Conservation (phyloP, 2,888 invertebrate species). For the Strigamia transsilvanica region DNA sequence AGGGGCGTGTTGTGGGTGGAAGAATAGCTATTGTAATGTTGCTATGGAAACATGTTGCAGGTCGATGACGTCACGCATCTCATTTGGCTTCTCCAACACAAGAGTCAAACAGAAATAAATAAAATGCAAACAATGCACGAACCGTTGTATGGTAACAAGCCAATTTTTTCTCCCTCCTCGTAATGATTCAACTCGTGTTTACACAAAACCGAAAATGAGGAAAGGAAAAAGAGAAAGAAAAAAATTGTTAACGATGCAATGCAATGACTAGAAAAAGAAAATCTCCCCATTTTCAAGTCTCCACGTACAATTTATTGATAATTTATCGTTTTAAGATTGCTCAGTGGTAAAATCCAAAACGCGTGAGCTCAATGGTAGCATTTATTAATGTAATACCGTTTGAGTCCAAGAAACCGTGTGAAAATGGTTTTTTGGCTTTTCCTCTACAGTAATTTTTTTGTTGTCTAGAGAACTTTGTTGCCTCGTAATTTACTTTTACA, state of each 20-base stretch:
- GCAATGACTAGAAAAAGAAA: background rate
- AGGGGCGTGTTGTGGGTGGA: conserved; percentile 49
- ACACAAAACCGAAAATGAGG: conserved; percentile 27
- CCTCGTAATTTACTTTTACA: conserved; percentile 46
- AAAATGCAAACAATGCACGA: conserved; percentile 46
- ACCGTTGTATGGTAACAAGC: conserved; percentile 27
- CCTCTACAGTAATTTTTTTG: conserved; percentile 10
- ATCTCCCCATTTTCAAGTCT: background rate
- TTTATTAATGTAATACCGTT: conserved; percentile 24
- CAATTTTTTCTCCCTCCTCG: background rate
- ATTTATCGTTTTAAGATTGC: conserved; percentile 9
- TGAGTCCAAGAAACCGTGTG: conserved; percentile 28
- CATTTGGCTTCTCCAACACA: conserved; percentile 17
- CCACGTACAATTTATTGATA: background rate
- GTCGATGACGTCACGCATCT: conserved; percentile 45
- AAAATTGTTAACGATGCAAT: conserved; percentile 6
- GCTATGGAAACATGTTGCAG: conserved; percentile 33
- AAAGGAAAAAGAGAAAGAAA: background rate
- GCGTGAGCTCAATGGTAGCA: conserved; percentile 6
- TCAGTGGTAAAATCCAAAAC: background rate
- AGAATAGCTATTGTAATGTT: conserved; percentile 39
- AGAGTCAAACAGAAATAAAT: conserved; percentile 36
- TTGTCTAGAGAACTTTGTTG: conserved; percentile 45
- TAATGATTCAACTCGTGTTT: conserved; percentile 14
- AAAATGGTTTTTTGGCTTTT: conserved; percentile 43